Evolutionary conservation across 2,113 vertebrate genomes (phyloP), one percentile per base, ranked within the genome.

Genomic region (Scortum barcoo): DNA sequence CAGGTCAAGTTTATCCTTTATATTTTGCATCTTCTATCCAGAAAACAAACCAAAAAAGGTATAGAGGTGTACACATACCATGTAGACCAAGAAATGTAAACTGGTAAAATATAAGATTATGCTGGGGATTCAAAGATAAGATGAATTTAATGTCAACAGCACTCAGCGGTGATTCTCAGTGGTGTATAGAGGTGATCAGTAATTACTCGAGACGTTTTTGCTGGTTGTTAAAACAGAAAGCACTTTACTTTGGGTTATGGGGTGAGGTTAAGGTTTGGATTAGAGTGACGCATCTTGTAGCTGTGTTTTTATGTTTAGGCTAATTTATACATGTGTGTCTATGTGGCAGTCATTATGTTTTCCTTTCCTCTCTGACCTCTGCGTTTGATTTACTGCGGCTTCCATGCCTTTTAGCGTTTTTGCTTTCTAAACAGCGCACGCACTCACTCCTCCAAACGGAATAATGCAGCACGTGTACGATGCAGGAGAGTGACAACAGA

Each of bases 401-500:
- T 81, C 67, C 66, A 26, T 46, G 42, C 72, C 53, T 68, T 67
- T 50, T 68, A 78, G 80, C 72, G 56, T 73, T 56, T 74, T 77
- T 76, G 78, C 67, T 86, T 86, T 74, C 72, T 57, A 78, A 86
- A 79, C 67, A 38, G 22, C 12, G 62, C 2, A 44, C 12, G 62
- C 2, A 44, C 75, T 75, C 53, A 57, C 80, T 69, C 62, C 57
- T 72, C 6, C 38, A 28, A 79, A 80, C 76, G 66, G 84, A 89
- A 88, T 83, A 87, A 88, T 76, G 80, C 8, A 78, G 76, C 19
- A 38, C 67, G 85, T 17, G 71, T 53, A 70, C 63, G 42, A 81
- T 76, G 63, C 78, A 19, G 22, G 83, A 75, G 83, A 82, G 90
- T 84, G 87, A 89, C 86, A 86, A 85, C 72, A 82, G 86, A 90